Evolutionary conservation across 2,888 invertebrate genomes (phyloP).

Genomic region (Pocota personata): DNA sequence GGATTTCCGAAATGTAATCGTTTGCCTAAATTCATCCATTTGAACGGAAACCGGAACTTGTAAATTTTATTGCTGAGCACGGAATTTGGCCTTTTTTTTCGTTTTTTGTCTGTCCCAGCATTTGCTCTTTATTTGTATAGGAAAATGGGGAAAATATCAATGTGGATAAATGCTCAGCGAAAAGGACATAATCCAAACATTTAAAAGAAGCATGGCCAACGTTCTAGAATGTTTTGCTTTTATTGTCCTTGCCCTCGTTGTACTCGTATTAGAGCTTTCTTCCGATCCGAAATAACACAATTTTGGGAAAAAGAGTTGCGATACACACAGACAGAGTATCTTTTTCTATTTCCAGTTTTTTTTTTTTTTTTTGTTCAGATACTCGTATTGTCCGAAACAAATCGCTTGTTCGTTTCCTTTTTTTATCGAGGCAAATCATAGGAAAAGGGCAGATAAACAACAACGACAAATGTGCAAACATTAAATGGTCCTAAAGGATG

Average conservation of each 20-base stretch:
- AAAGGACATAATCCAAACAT: conserved; percentile 61
- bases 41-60: conserved; percentile 73
- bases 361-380: conserved; percentile 10
- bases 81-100: conserved; percentile 32
- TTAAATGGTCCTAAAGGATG: conserved; percentile 72
- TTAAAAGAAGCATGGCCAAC: conserved; percentile 60
- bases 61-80: conserved; percentile 73
- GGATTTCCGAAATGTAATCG: conserved; percentile 70
- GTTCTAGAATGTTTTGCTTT: conserved; percentile 47
- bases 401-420: conserved; percentile 65
- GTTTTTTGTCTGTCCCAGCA: background rate
- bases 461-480: conserved; percentile 72
- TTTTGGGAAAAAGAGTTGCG: conserved; percentile 59
- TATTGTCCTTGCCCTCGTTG: conserved; percentile 19
- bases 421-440: conserved; percentile 46
- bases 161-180: conserved; percentile 60
- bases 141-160: conserved; percentile 32
- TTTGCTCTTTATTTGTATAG: background rate
- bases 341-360: conserved; percentile 2
- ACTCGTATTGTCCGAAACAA: conserved; percentile 73
- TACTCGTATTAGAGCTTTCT: conserved; percentile 17
- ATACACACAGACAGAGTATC: conserved; percentile 11
- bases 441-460: conserved; percentile 66
- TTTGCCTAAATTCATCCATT: conserved; percentile 67
- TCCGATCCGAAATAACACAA: conserved; percentile 37